phyloP scores from a whole-genome alignment of 2,113 vertebrate genomes.

The Rutilus rutilus region DNA sequence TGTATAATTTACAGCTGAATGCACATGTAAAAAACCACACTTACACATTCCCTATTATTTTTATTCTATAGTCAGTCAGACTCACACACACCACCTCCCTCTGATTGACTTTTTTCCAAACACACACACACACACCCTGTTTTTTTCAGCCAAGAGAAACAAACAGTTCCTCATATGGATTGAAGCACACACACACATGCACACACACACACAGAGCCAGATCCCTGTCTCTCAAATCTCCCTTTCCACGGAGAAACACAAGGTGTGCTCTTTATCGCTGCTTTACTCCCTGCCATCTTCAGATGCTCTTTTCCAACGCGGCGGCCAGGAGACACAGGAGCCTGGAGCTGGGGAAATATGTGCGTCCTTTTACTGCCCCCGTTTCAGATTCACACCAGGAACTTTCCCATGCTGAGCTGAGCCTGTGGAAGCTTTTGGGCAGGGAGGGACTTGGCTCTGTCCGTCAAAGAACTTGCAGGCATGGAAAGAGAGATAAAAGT shows the following conservation, averaged over 20 bases:
- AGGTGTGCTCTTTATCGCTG: slow-evolving; percentile 53
- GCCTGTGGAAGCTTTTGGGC: slow-evolving; percentile 26
- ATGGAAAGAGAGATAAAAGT: background rate
- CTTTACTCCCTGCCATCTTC: slow-evolving; percentile 50
- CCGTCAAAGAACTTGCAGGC: background rate
- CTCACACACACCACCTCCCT: slow-evolving; percentile 10
- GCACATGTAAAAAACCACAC: background rate
- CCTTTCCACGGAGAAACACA: slow-evolving; percentile 40
- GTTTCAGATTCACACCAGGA: slow-evolving; percentile 37
- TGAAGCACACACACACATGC: slow-evolving; percentile 24
- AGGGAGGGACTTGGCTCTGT: slow-evolving; percentile 38
- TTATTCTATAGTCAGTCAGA: slow-evolving; percentile 2
- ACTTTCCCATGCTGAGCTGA: slow-evolving; percentile 45
- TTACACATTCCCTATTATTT: background rate
- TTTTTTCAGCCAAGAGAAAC: slow-evolving; percentile 43
- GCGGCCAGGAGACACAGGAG: slow-evolving; percentile 18
- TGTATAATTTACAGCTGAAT: background rate
- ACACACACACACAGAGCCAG: slow-evolving; percentile 32
- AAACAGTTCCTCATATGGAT: slow-evolving; percentile 25
- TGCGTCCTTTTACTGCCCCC: slow-evolving; percentile 42
- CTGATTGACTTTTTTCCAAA: slow-evolving; percentile 12
- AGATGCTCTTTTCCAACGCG: slow-evolving; percentile 24
- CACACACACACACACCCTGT: slow-evolving; percentile 15
- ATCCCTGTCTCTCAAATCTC: slow-evolving; percentile 36
- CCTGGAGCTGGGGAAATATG: slow-evolving; percentile 36